These are phyloP conservation scores for Ciconia maguari DNA, from an alignment of 2,113 vertebrate genomes.

Conservation along the genomic window DNA sequence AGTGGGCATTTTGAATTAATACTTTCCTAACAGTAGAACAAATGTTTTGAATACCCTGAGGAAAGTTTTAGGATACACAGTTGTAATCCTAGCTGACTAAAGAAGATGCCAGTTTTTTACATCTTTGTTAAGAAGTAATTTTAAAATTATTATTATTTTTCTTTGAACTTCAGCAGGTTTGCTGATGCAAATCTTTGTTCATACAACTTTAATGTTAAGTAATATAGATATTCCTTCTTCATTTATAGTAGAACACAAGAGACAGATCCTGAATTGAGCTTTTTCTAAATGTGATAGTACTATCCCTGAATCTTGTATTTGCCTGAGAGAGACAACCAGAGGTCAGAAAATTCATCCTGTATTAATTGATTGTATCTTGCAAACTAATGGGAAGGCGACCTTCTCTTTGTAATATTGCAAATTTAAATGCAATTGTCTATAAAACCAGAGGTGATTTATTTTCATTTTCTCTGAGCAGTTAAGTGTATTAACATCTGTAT, in stretches of 20 bases:
- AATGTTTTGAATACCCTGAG: background rate
- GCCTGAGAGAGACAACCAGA: background rate
- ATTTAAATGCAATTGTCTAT: background rate
- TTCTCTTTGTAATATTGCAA: background rate
- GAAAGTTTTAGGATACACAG: background rate
- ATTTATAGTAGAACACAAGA: background rate
- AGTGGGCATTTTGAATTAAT: background rate
- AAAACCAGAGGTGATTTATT: background rate
- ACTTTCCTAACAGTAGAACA: background rate
- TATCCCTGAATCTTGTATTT: background rate
- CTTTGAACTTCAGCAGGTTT: background rate
- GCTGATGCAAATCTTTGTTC: background rate
- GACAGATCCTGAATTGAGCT: background rate
- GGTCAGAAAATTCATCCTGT: background rate
- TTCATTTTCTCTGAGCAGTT: background rate
- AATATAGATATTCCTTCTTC: background rate
- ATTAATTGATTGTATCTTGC: background rate
- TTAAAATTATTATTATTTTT: background rate
- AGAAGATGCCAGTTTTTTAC: background rate
- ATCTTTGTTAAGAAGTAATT: background rate
- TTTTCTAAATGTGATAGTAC: background rate
- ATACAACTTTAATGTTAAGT: background rate
- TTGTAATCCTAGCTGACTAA: background rate
- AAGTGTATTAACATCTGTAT: background rate
- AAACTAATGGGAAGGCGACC: background rate